Conservation (phyloP, 2,888 invertebrate species). For the Therioaphis trifolii region DNA sequence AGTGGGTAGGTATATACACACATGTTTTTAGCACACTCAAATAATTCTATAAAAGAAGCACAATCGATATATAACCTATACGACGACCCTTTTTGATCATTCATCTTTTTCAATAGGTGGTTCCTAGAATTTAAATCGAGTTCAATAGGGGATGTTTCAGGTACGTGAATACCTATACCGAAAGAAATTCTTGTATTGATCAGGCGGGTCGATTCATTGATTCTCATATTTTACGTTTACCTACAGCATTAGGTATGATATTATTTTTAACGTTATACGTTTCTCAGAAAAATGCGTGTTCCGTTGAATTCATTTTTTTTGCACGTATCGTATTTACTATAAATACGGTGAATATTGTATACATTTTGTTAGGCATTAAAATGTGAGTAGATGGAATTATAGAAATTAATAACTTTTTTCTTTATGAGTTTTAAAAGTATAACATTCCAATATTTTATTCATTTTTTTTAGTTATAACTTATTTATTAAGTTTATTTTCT, state of each 20-base stretch:
- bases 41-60: conserved; percentile 35
- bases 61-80: background rate
- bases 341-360: no score
- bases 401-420: no score
- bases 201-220: background rate
- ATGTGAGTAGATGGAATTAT: no score
- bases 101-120: conserved; percentile 11
- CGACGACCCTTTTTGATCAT: conserved; percentile 26
- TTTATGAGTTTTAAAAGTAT: no score
- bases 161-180: background rate
- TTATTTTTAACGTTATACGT: background rate
- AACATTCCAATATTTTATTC: no score
- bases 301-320: no score
- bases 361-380: no score
- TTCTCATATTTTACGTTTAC: conserved; percentile 10
- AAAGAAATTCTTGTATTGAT: background rate
- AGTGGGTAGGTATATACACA: background rate
- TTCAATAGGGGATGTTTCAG: conserved; percentile 6
- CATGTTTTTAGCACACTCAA: background rate
- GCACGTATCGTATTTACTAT: no score
- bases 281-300: background rate
- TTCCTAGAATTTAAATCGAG: conserved; percentile 3
- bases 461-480: no score
- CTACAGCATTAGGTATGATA: background rate
- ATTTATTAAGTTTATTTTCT: no score